A percentile compares a stretch with the other conserved stretches of the same genome.
These are phyloP conservation scores for Octopus bimaculoides DNA, from an alignment of 1,140 invertebrate species.

Conservation along the genomic window DNA sequence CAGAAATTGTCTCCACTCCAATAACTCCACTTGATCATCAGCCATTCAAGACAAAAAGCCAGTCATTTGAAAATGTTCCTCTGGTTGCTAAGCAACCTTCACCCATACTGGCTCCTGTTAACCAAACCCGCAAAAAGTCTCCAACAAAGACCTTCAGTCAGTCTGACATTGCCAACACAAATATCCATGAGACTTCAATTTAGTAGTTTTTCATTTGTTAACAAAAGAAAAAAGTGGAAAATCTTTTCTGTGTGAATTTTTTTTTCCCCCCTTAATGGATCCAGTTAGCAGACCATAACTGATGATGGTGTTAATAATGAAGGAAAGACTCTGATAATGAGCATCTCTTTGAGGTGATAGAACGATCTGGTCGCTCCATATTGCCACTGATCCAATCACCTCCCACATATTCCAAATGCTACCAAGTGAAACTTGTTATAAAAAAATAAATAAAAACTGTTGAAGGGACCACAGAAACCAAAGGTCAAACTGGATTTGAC, in stretches of 20 bases:
- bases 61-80: slow-evolving; percentile 51
- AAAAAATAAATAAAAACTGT: too few species aligned
- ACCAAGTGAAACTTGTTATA: too few species aligned
- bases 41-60: slow-evolving; percentile 42
- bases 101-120: slow-evolving; percentile 37
- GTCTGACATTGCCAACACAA: slow-evolving; percentile 30
- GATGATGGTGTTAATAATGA: background rate
- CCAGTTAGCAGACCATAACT: slow-evolving; percentile 8
- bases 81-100: slow-evolving; percentile 45
- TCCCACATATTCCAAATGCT: too few species aligned
- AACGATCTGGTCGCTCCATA: background rate
- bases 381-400: too few species aligned
- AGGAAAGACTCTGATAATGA: background rate
- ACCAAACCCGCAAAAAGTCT: slow-evolving; percentile 39
- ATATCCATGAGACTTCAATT: slow-evolving; percentile 45
- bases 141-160: slow-evolving; percentile 43
- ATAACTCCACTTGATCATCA: slow-evolving; percentile 20
- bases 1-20: slow-evolving; percentile 16
- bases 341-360: background rate
- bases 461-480: too few species aligned
- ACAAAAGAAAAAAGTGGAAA: background rate
- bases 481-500: background rate
- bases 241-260: slow-evolving; percentile 1
- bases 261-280: background rate
- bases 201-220: slow-evolving; percentile 19